These are phyloP conservation scores for Coracopsis vasa DNA, from an alignment of 2,113 vertebrate species.

Conservation along the genomic window DNA sequence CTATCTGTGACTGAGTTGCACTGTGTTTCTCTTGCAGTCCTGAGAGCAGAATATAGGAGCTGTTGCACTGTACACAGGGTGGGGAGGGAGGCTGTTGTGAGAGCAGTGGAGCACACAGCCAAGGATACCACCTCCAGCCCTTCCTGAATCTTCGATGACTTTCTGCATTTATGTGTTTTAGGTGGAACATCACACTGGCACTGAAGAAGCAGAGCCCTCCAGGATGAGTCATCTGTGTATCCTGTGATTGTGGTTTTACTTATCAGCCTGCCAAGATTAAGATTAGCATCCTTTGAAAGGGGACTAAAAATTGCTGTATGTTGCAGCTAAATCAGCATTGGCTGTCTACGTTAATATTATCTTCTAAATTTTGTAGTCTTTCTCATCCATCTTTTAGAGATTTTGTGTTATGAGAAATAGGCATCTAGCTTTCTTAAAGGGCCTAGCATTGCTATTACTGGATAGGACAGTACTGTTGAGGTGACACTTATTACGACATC, in stretches of 20 bases:
- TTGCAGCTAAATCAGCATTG: neutral
- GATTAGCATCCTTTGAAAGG: neutral
- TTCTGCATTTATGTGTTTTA: neutral
- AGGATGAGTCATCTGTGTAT: neutral
- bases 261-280: neutral
- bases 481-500: neutral
- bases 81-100: rapidly evolving
- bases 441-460: neutral
- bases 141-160: neutral
- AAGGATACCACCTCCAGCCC: neutral
- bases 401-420: neutral
- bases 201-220: neutral
- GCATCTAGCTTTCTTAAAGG: neutral
- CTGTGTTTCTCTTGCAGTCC: neutral
- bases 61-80: neutral
- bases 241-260: constrained; percentile 13
- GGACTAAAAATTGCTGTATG: neutral
- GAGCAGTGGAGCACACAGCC: neutral
- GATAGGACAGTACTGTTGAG: neutral
- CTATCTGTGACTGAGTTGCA: neutral
- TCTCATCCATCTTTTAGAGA: neutral
- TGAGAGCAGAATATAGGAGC: neutral
- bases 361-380: neutral
- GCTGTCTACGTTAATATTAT: neutral
- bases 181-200: neutral